Conservation (phyloP, 2,888 invertebrate species). For the Osedax fenrisi region DNA sequence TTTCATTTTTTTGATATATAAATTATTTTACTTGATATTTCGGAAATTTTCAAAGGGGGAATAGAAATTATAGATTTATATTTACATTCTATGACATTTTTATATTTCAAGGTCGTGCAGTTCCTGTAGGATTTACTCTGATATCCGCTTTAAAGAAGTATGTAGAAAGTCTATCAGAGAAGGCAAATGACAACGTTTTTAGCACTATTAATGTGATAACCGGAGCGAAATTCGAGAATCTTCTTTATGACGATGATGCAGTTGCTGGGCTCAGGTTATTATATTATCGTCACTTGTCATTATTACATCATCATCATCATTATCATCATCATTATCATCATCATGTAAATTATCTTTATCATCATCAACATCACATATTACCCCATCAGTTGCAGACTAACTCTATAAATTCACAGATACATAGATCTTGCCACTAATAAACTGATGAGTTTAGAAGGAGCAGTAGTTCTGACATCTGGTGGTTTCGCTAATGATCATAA, state of each 20-base stretch:
- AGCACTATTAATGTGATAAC: slow-evolving; percentile 24
- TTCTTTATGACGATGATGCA: slow-evolving; percentile 22
- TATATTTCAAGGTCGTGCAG: slow-evolving; percentile 3
- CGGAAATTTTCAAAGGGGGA: too few relatives aligned
- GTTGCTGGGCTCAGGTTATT: not conserved
- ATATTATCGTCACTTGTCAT: too few relatives aligned
- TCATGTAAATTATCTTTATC: too few relatives aligned
- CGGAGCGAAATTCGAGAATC: slow-evolving; percentile 27
- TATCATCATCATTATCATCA: too few relatives aligned
- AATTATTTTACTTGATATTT: too few relatives aligned
- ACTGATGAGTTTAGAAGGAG: slow-evolving; percentile 21
- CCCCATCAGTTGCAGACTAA: too few relatives aligned
- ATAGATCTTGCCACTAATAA: not conserved
- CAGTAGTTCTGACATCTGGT: slow-evolving; percentile 34
- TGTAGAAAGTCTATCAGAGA: slow-evolving; percentile 18
- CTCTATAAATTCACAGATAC: too few relatives aligned
- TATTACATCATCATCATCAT: too few relatives aligned
- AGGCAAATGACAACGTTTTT: slow-evolving; percentile 19
- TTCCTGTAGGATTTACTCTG: slow-evolving; percentile 36
- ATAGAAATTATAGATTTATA: too few relatives aligned
- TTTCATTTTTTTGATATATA: too few relatives aligned
- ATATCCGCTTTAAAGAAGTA: slow-evolving; percentile 31
- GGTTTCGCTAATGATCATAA: slow-evolving; percentile 35
- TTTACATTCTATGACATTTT: not conserved
- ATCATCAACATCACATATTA: too few relatives aligned